Base-by-base conservation (phyloP, 2,113 vertebrate genomes). In the Tympanuchus pallidicinctus region DNA sequence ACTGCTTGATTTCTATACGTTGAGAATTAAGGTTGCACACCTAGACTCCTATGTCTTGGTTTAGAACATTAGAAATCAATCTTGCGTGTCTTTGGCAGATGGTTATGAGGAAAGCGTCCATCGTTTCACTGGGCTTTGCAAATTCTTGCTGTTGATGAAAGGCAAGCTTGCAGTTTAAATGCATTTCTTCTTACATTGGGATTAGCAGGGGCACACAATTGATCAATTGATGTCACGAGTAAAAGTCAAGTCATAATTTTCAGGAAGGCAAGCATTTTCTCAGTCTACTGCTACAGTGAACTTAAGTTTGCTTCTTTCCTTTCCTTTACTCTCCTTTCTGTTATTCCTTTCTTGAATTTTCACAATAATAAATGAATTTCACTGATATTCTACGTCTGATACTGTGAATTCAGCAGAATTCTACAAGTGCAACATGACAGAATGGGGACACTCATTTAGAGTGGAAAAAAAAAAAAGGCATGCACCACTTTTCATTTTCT, bases 391-490 rank as follows among this genome's bases (percentile, higher is more conserved):
- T 52, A 64, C 2, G 15, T 20, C 21, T 34, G 47, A 27, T 52
- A 36, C 12, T 40, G 40, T 65, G 12, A 75, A 85, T 80, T 30
- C 6, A 52, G 36, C 1, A 61, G 43, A 75, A 69, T 74, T 88
- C 34, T 50, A 13, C 48, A 78, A 56, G 34, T 4, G 34, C 30
- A 57, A 54, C 10, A 76, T 94, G 88, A 94, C 92, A 94, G 91
- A 91, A 94, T 70, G 57, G 28, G 89, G 89, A 70, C 88, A 79
- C 1, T 10, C 11, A 66, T 66, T 75, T 70, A 42, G 13, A 63
- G 30, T 57, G 3, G 14, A 34, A 11, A 22, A 74, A 15, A 25
- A 71, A 75, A 40, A 8, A 66, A 27, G 20, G 8, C 28, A 60
- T 50, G 20, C 4, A 59, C 2, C 30, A 34, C 16, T 56, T 65